A percentile compares a stretch with the other conserved stretches of the same genome.
phyloP scores from a whole-genome alignment of 2,888 invertebrate genomes.

The Pharmacophagus antenor region DNA sequence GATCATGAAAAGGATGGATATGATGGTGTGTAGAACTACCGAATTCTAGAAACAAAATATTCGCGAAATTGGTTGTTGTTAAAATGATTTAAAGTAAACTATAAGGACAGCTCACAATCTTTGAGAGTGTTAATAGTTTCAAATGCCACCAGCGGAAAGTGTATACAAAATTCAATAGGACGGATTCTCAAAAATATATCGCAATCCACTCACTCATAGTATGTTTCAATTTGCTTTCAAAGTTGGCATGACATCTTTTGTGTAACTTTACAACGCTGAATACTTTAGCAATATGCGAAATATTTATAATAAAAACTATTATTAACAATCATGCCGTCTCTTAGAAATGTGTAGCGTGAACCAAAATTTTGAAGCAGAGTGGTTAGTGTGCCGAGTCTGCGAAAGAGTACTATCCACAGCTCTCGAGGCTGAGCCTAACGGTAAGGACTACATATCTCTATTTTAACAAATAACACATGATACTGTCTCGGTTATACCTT shows the following conservation, averaged over 20 bases:
- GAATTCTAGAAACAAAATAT: too few relatives aligned
- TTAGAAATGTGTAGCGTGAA: conserved; percentile 43
- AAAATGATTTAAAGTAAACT: background rate
- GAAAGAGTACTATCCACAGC: conserved; percentile 69
- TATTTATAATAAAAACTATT: background rate
- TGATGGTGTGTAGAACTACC: conserved; percentile 30
- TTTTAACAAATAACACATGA: background rate
- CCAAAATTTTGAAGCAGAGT: conserved; percentile 61
- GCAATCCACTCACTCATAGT: background rate
- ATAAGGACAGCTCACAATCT: too few relatives aligned
- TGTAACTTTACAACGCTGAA: too few relatives aligned
- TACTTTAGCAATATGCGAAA: background rate
- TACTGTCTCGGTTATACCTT: background rate
- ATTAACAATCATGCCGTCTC: background rate
- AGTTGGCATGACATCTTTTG: too few relatives aligned
- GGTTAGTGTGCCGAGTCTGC: conserved; percentile 67
- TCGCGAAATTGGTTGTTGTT: background rate
- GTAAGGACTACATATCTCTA: conserved; percentile 43
- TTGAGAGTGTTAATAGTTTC: too few relatives aligned
- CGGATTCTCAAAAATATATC: background rate
- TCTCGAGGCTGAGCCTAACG: conserved; percentile 63
- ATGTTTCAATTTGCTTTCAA: background rate
- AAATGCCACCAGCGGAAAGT: background rate
- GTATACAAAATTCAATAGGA: background rate
- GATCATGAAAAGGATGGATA: conserved; percentile 34